Conservation (phyloP, 2,888 invertebrate species). For the Spilosoma lubricipeda region DNA sequence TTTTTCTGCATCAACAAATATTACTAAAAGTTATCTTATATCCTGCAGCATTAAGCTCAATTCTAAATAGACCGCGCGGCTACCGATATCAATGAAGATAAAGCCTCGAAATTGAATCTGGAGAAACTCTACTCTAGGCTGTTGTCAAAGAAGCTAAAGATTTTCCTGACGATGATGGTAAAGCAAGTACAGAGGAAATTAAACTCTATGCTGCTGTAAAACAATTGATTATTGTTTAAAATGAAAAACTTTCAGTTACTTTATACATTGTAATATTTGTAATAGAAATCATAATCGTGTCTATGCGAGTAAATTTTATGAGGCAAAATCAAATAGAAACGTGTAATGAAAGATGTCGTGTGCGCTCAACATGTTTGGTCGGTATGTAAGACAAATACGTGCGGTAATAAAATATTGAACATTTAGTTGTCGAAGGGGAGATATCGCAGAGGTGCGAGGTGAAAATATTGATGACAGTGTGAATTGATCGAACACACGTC, state of each 20-base stretch:
- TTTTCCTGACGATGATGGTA: constrained; percentile 42
- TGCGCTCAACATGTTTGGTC: constrained; percentile 77
- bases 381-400: constrained; percentile 78
- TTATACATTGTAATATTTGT: constrained; percentile 80
- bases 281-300: constrained; percentile 84
- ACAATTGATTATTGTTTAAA: constrained; percentile 48
- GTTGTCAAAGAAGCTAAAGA: constrained; percentile 55
- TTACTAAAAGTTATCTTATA: constrained; percentile 57
- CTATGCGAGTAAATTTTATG: constrained; percentile 80
- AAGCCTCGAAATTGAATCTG: constrained; percentile 51
- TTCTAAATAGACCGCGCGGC: constrained; percentile 49
- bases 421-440: constrained; percentile 76
- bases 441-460: constrained; percentile 66
- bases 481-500: constrained; percentile 48
- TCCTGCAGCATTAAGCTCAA: constrained; percentile 44
- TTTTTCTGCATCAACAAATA: constrained; percentile 54
- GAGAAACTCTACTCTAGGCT: constrained; percentile 60
- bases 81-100: constrained; percentile 68
- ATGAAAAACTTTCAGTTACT: constrained; percentile 53
- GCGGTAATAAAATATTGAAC: constrained; percentile 82
- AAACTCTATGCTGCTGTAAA: constrained; percentile 51
- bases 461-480: constrained; percentile 63
- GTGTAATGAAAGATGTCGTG: constrained; percentile 84
- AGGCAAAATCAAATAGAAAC: constrained; percentile 86
- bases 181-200: constrained; percentile 49